A percentile compares a stretch with the other conserved stretches of the same genome.
phyloP scores from a whole-genome alignment of 2,888 invertebrate species.

The Brachyptera putata region DNA sequence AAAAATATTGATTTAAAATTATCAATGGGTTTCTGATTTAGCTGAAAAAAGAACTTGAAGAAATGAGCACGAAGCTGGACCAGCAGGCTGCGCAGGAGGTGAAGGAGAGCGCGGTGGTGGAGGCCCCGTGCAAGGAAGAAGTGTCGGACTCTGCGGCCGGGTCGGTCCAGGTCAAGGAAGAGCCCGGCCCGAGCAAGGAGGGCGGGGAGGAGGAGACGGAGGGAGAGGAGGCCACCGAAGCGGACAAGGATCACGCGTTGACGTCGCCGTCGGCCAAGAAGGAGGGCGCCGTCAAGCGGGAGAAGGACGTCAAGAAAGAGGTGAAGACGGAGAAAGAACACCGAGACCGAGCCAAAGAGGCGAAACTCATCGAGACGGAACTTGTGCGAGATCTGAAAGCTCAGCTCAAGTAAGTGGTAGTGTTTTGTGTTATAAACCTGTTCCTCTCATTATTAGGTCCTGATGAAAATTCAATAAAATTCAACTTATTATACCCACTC shows the following conservation, averaged over 20 bases:
- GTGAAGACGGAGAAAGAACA: constrained; percentile 43
- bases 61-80: constrained; percentile 54
- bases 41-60: constrained; percentile 64
- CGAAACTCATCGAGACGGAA: constrained; percentile 64
- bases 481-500: constrained; percentile 11
- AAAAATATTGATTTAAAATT: no score
- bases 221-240: constrained; percentile 45
- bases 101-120: constrained; percentile 50
- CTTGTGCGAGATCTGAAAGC: constrained; percentile 81
- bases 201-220: constrained; percentile 35
- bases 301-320: constrained; percentile 55
- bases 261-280: constrained; percentile 41
- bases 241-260: constrained; percentile 54
- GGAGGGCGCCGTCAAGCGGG: constrained; percentile 50
- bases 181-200: constrained; percentile 46
- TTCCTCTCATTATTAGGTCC: background rate
- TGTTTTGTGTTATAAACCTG: background rate
- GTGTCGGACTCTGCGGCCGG: constrained; percentile 44
- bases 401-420: constrained; percentile 75
- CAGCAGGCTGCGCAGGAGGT: constrained; percentile 50
- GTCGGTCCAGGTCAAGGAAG: constrained; percentile 52
- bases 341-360: constrained; percentile 59
- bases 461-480: constrained; percentile 13
- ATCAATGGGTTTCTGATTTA: no score
- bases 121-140: constrained; percentile 48